Evolutionary conservation across 2,888 invertebrate genomes (phyloP), one percentile per base, ranked within the genome.

Genomic region (Helleia helle): DNA sequence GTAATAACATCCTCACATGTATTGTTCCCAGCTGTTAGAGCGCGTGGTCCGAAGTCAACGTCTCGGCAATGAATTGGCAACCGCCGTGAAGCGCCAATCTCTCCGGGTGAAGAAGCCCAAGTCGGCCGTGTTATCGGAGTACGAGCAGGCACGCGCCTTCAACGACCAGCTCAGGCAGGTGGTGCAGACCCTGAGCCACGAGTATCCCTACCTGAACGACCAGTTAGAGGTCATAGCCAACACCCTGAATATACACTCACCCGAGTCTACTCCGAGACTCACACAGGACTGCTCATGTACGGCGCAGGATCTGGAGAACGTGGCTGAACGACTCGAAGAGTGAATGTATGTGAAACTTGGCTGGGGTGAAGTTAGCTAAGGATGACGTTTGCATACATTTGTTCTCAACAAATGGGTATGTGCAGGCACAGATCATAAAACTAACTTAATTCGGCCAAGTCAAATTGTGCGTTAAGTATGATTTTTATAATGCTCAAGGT

Each of bases 21-120:
- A n/a, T n/a, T n/a, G n/a, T n/a, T n/a, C 55, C 0, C 59, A 84
- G 83, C 73, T 87, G 4, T 55, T 88, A 24, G 87, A 87, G 47
- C 76, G 74, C 31, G 87, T 93, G 12, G 87, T 93, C 1, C 87
- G 90, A 36, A 88, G 89, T 52, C 94, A 94, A 62, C 88, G 90
- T 18, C 89, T 91, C 47, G 88, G 90, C 18, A 87, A 81, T 48
- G 86, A 91, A 52, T 86, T 91, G 40, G 57, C 74, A 0, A 81
- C 81, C 2, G 73, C 89, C 0, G 62, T 84, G 1, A 85, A 85
- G 42, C 69, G 77, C 0, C 75, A 75, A 40, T 69, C 71, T 0
- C 48, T 83, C 1, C 66, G 63, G 26, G 58, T 71, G 1, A 66
- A 55, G 44, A 83, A 77, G 34, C 75, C 86, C 0, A 87, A 88